These are phyloP conservation scores for Andrena dorsata DNA, from an alignment of 2,888 invertebrate genomes.

Conservation along the genomic window DNA sequence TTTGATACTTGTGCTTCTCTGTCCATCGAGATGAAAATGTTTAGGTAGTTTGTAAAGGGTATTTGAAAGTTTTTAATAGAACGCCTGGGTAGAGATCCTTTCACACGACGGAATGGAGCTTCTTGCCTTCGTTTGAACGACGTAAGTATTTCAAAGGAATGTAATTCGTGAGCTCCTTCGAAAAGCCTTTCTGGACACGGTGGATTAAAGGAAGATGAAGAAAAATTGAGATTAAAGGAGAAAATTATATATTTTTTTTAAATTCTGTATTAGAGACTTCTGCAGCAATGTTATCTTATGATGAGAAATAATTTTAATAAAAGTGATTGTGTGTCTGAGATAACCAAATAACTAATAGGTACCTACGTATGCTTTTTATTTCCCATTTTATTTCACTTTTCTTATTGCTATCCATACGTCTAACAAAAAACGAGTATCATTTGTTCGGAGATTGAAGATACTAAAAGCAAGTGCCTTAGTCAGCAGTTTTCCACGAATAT, in stretches of 20 bases:
- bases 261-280: not conserved
- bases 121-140: not conserved
- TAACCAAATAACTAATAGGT: no score
- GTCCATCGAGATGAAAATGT: conserved; percentile 4
- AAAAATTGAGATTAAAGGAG: not conserved
- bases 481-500: no score
- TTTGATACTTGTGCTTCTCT: not conserved
- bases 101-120: not conserved
- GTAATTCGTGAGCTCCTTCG: not conserved
- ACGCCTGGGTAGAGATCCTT: not conserved
- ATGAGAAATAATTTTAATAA: no score
- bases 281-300: no score
- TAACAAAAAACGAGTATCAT: no score
- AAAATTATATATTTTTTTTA: not conserved
- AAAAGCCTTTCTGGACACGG: not conserved
- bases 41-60: not conserved
- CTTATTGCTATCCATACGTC: no score
- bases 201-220: not conserved
- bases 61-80: conserved; percentile 6
- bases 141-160: not conserved
- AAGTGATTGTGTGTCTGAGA: no score
- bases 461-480: no score
- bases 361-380: no score
- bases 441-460: no score
- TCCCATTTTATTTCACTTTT: no score